Evolutionary conservation across 2,113 vertebrate genomes (phyloP).

Genomic region (Cairina moschata): DNA sequence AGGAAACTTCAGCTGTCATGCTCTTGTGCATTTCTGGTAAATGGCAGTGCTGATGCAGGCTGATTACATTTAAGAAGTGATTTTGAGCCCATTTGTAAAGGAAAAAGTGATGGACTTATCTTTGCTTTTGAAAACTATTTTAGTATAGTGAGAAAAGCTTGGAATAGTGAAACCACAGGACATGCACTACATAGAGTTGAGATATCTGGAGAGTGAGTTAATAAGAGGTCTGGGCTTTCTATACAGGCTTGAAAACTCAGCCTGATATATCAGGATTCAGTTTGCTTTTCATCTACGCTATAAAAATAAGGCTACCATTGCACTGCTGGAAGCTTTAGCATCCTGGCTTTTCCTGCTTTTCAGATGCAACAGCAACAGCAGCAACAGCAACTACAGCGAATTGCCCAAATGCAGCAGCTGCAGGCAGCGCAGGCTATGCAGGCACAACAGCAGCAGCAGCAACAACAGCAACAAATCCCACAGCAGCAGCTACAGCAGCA

Average conservation of each 20-base stretch:
- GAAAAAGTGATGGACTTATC: not conserved
- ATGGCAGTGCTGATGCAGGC: not conserved
- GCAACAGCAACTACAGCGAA: slow-evolving; percentile 77
- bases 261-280: not conserved
- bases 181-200: not conserved
- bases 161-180: not conserved
- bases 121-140: not conserved
- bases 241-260: not conserved
- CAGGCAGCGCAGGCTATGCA: slow-evolving; percentile 77
- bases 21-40: not conserved
- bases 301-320: not conserved
- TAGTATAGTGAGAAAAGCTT: not conserved
- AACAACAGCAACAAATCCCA: slow-evolving; percentile 75
- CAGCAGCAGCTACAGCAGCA: slow-evolving; percentile 80
- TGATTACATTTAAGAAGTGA: not conserved
- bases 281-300: not conserved
- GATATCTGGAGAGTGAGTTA: not conserved
- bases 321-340: not conserved
- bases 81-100: not conserved
- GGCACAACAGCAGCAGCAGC: slow-evolving; percentile 77
- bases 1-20: not conserved
- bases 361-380: slow-evolving; percentile 78
- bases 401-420: slow-evolving; percentile 83
- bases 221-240: not conserved
- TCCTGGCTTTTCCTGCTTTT: slow-evolving; percentile 13